phyloP scores from a whole-genome alignment of 1,140 invertebrate genomes.

The Oryctes rhinoceros region DNA sequence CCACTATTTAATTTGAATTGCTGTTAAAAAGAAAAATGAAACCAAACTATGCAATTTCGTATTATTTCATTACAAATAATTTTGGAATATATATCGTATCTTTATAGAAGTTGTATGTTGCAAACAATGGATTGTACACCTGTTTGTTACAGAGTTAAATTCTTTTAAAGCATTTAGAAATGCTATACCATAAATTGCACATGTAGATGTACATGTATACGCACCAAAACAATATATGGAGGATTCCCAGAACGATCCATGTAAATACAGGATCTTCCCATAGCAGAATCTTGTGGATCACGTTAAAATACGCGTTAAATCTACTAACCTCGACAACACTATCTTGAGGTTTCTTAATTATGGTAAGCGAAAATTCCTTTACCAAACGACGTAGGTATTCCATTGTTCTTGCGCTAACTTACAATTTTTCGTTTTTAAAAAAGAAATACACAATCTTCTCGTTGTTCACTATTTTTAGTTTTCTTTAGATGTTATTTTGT shows the following conservation, averaged over 20 bases:
- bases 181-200: no score
- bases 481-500: no score
- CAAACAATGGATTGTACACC: no score
- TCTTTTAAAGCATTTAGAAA: no score
- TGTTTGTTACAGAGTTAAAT: no score
- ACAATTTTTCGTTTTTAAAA: not conserved
- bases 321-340: conserved; percentile 42
- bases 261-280: conserved; percentile 47
- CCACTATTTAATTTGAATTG: no score
- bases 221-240: conserved; percentile 47
- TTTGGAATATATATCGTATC: no score
- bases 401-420: not conserved
- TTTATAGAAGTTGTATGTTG: no score
- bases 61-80: no score
- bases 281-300: conserved; percentile 46
- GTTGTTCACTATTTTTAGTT: no score
- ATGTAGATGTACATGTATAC: conserved; percentile 21
- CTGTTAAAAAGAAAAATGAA: no score
- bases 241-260: conserved; percentile 37
- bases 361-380: not conserved
- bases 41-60: no score
- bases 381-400: conserved; percentile 16
- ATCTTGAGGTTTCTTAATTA: not conserved
- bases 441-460: not conserved
- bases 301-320: conserved; percentile 47